phyloP scores from a whole-genome alignment of 2,113 vertebrate genomes.

The Eclectus roratus region DNA sequence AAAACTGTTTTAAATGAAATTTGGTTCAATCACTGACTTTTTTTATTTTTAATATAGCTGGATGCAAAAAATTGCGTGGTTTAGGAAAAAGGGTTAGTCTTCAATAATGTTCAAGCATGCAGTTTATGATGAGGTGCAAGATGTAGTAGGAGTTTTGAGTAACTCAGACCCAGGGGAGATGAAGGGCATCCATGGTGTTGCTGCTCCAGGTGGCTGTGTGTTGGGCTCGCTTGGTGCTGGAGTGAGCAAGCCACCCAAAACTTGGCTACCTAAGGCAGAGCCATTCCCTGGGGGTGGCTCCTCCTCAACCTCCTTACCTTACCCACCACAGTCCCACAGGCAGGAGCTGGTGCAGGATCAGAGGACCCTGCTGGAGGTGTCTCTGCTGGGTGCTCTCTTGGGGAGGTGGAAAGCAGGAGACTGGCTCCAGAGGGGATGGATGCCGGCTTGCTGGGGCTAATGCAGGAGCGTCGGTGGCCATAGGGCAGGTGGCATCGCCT shows the following conservation, averaged over 20 bases:
- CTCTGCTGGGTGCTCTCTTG: accelerated
- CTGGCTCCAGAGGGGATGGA: neutral
- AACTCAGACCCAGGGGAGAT: neutral
- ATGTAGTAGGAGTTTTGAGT: neutral
- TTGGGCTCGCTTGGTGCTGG: neutral
- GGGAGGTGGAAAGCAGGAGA: accelerated
- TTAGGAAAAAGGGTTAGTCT: neutral
- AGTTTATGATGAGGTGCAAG: neutral
- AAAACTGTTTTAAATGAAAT: neutral
- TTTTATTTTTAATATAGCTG: neutral
- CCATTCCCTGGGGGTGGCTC: neutral
- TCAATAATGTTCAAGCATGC: neutral
- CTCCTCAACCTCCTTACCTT: neutral
- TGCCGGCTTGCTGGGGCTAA: neutral
- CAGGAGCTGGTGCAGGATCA: neutral
- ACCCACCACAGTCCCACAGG: neutral
- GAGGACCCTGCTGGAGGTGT: neutral
- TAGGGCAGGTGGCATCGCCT: neutral
- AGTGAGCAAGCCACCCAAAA: neutral
- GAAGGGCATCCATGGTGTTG: accelerated
- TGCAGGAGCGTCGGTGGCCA: accelerated
- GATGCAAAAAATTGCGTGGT: neutral
- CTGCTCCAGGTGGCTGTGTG: accelerated
- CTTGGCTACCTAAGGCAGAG: neutral
- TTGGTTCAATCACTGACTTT: neutral